These are phyloP conservation scores for Alfaro cultratus DNA, from an alignment of 2,797 vertebrate species.

Conservation along the genomic window DNA sequence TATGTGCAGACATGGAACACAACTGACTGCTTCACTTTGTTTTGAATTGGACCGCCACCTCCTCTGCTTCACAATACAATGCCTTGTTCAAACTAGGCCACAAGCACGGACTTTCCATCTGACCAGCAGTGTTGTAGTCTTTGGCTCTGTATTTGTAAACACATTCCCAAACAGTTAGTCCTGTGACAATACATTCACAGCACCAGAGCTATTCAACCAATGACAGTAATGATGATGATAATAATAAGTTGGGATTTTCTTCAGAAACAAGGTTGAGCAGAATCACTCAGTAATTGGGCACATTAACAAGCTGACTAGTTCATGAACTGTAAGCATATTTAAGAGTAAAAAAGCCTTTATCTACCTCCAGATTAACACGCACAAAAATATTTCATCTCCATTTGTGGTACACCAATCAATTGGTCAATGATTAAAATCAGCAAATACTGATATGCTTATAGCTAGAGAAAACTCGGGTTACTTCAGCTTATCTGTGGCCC, in stretches of 20 bases:
- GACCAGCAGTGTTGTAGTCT: slow-evolving; percentile 37
- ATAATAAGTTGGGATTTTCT: neutral
- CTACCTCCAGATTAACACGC: too few species aligned
- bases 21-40: slow-evolving; percentile 64
- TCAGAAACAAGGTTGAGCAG: neutral
- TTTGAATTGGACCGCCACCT: slow-evolving; percentile 48
- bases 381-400: neutral
- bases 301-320: neutral
- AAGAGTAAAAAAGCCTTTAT: neutral
- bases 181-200: slow-evolving; percentile 1
- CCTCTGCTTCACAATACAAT: slow-evolving; percentile 66
- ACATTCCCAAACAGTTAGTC: slow-evolving; percentile 52
- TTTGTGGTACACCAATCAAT: neutral
- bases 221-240: neutral
- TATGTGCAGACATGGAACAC: slow-evolving; percentile 27
- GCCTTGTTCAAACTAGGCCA: slow-evolving; percentile 75
- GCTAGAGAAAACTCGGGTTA: neutral
- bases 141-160: slow-evolving; percentile 60
- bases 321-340: neutral
- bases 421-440: neutral
- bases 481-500: neutral
- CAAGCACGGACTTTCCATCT: slow-evolving; percentile 65
- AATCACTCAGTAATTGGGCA: neutral
- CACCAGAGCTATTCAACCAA: neutral
- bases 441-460: neutral